Evolutionary conservation across 2,888 invertebrate genomes (phyloP).

Genomic region (Congeria kusceri): DNA sequence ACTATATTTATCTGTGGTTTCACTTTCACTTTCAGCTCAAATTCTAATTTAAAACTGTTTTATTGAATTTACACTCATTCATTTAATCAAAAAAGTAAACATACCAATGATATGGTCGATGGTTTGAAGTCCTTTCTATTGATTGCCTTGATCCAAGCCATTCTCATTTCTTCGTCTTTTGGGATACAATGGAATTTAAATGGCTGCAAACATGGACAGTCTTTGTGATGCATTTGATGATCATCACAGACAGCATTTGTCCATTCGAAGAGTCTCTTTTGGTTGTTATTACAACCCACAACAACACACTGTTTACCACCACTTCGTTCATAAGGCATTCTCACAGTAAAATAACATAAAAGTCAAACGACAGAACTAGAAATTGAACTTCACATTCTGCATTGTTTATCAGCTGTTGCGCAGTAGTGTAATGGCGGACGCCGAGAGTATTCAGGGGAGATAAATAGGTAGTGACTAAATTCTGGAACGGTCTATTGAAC

Average conservation of each 20-base stretch:
- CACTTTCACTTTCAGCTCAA: too few relatives aligned
- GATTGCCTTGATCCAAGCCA: constrained; percentile 31
- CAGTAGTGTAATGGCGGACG: constrained; percentile 26
- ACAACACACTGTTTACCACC: too few relatives aligned
- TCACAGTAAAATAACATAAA: too few relatives aligned
- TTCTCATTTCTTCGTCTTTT: constrained; percentile 14
- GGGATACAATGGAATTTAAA: constrained; percentile 45
- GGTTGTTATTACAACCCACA: too few relatives aligned
- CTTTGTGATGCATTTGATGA: constrained; percentile 19
- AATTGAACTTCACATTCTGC: too few relatives aligned
- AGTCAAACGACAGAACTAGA: too few relatives aligned
- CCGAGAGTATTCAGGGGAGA: constrained; percentile 25
- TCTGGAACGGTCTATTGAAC: constrained; percentile 25
- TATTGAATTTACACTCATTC: too few relatives aligned
- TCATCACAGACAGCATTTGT: constrained; percentile 19
- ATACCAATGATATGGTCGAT: constrained; percentile 26
- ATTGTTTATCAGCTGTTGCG: too few relatives aligned
- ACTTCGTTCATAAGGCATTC: constrained; percentile 35
- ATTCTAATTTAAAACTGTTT: too few relatives aligned
- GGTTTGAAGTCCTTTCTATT: constrained; percentile 36
- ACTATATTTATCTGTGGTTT: too few relatives aligned
- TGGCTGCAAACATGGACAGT: constrained; percentile 42
- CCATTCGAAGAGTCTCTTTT: constrained; percentile 33
- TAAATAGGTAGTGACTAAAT: constrained; percentile 15
- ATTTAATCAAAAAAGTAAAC: too few relatives aligned